Evolutionary conservation across 2,888 invertebrate species (phyloP), one percentile per base, ranked within the genome.

Genomic region (Netelia inedita): DNA sequence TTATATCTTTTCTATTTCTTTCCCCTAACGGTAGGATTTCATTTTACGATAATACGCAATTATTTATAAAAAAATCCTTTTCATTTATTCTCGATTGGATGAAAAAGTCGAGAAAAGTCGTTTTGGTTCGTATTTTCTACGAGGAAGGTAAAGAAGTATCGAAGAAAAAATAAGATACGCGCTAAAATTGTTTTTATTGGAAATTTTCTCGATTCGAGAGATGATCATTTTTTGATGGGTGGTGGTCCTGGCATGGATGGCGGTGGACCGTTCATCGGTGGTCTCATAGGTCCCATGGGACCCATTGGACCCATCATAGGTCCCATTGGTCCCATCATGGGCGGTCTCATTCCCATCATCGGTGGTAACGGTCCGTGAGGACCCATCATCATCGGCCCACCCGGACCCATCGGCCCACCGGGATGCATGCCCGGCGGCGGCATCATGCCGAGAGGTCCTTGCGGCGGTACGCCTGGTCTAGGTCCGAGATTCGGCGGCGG

Each of bases 321-420:
- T 1, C 97, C 97, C 95, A 97, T 96, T 92, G 95, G 96, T 2
- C 96, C 96, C 94, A 97, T 97, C 95, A 96, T 96, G 21, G 97
- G 97, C 1, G 97, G 97, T 88, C 96, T 95, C 96, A 97, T 97
- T 19, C 96, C 95, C 96, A 97, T 97, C 96, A 97, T 97, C 0
- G 96, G 96, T 16, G 95, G 96, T 94, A 96, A 95, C 90, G 95
- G 95, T 0, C 96, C 96, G 10, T 95, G 95, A 0, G 95, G 94
- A 21, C 95, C 95, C 79, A 95, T 93, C 92, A 94, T 94, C 93
- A 94, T 94, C 0, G 93, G 94, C 0, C 94, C 94, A 1, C 92
- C 92, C 0, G 93, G 93, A 41, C 93, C 93, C 92, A 95, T 79
- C 93, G 94, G 83, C 93, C 95, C 88, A 92, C 95, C 89, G 92